Evolutionary conservation across 2,888 invertebrate genomes (phyloP).

Genomic region (Andrena flavipes): DNA sequence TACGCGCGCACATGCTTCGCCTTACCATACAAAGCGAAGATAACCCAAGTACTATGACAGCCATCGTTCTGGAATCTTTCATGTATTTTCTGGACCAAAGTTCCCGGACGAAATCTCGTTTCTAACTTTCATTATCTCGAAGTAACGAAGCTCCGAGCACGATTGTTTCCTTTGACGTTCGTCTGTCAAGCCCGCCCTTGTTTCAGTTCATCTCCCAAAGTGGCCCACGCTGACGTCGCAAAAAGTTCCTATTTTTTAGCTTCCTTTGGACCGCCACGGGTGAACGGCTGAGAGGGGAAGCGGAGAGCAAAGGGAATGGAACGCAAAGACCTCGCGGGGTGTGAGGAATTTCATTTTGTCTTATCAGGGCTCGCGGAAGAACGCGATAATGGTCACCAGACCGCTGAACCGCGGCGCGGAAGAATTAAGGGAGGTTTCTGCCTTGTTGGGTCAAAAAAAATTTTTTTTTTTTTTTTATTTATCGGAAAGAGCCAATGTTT

Average conservation of each 20-base stretch:
- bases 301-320: neutral
- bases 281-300: neutral
- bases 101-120: neutral
- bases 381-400: slow-evolving; percentile 39
- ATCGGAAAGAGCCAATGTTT: too few relatives aligned
- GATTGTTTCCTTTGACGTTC: neutral
- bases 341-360: slow-evolving; percentile 51
- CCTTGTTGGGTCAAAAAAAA: too few relatives aligned
- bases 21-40: neutral
- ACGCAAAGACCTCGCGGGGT: neutral
- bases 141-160: neutral
- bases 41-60: neutral
- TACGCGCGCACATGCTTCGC: neutral
- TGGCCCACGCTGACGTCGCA: neutral
- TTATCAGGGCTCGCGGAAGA: slow-evolving; percentile 27
- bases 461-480: too few relatives aligned
- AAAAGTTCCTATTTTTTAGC: neutral
- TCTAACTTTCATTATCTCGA: neutral
- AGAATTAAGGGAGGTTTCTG: too few relatives aligned
- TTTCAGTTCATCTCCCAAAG: neutral
- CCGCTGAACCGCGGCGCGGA: slow-evolving; percentile 1
- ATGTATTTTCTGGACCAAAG: neutral
- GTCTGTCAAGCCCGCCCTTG: neutral
- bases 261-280: neutral
- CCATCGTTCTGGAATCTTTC: neutral